phyloP scores from a whole-genome alignment of 2,113 vertebrate species.

The Sterna hirundo region DNA sequence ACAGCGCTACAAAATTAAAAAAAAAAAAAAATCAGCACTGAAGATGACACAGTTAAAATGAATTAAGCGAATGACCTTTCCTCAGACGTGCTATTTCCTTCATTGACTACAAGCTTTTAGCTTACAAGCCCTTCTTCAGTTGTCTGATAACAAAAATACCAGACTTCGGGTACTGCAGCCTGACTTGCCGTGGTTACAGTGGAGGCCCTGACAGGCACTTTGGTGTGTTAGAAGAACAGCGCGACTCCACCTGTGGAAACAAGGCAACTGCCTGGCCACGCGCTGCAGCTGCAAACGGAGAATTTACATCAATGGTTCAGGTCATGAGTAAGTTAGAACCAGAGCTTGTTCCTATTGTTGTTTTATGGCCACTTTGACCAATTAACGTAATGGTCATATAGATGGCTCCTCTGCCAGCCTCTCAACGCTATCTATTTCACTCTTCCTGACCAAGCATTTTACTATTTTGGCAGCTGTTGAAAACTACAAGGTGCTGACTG shows the following conservation, averaged over 20 bases:
- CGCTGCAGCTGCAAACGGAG: not conserved
- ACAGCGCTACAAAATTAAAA: rapidly evolving
- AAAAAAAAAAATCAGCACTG: not conserved
- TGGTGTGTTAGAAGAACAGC: not conserved
- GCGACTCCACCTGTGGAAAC: not conserved
- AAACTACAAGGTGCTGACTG: not conserved
- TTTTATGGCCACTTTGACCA: not conserved
- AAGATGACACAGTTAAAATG: not conserved
- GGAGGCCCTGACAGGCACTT: not conserved
- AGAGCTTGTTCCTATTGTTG: not conserved
- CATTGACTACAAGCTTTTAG: not conserved
- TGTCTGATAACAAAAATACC: not conserved
- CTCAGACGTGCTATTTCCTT: not conserved
- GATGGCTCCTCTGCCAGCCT: not conserved
- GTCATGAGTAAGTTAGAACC: not conserved
- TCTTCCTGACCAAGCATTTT: not conserved
- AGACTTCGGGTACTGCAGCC: not conserved
- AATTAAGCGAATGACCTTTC: not conserved
- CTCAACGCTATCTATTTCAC: not conserved
- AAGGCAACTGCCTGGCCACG: not conserved
- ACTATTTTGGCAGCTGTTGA: not conserved
- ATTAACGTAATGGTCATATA: not conserved
- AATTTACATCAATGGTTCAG: not conserved
- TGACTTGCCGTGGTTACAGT: not conserved
- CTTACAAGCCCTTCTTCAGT: not conserved